A percentile compares a stretch with the other conserved stretches of the same genome.
phyloP scores from a whole-genome alignment of 53 echinoderm and acorn worm genomes.

The Paracentrotus lividus region DNA sequence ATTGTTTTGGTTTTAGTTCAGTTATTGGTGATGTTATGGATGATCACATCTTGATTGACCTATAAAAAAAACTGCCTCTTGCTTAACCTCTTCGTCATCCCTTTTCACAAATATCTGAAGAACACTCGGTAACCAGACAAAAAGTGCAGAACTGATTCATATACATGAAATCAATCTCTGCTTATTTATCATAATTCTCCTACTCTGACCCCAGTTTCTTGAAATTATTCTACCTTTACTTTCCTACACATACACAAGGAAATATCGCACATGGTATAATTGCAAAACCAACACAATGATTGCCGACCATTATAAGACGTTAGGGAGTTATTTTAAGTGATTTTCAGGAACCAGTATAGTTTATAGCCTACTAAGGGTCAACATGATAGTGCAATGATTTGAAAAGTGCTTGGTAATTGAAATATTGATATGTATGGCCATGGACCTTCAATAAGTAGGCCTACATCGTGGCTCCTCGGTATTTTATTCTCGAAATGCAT shows the following conservation, averaged over 20 bases:
- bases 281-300: conserved; percentile 60
- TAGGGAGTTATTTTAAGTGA: conserved; percentile 50
- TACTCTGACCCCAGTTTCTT: conserved; percentile 34
- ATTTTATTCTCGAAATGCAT: neutral
- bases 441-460: no score
- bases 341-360: conserved; percentile 5
- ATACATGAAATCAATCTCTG: neutral
- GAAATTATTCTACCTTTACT: neutral
- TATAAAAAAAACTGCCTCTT: conserved; percentile 1
- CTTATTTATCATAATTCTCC: conserved; percentile 40
- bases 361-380: conserved; percentile 19
- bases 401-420: neutral
- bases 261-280: conserved; percentile 40
- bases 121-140: neutral
- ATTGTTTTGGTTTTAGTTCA: no score
- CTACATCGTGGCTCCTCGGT: conserved; percentile 17
- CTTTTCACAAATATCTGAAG: neutral
- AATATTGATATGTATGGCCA: neutral
- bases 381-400: conserved; percentile 32
- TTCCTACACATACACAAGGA: neutral
- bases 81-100: neutral
- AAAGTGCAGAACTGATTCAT: conserved; percentile 22
- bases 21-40: no score
- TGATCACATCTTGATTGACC: no score
- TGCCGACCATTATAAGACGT: conserved; percentile 42